phyloP scores from a whole-genome alignment of 2,797 vertebrate genomes.

The Alauda arvensis region DNA sequence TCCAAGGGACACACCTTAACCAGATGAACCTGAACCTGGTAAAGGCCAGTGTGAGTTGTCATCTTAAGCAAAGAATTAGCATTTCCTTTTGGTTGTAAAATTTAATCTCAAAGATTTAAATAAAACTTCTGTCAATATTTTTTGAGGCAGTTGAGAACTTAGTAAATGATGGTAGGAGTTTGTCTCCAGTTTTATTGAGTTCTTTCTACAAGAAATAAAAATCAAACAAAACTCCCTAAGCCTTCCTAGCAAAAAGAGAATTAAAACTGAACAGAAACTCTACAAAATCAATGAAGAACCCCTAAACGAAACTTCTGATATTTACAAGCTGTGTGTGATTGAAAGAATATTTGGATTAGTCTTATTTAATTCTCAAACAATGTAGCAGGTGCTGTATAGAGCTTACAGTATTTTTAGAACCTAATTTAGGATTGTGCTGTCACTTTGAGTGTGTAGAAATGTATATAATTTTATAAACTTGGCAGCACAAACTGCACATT shows the following conservation, averaged over 20 bases:
- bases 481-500: not conserved
- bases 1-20: accelerated
- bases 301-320: not conserved
- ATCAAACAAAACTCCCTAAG: not conserved
- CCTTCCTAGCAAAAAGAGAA: not conserved
- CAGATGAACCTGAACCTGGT: not conserved
- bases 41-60: not conserved
- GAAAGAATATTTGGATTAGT: not conserved
- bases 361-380: not conserved
- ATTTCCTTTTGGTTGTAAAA: not conserved
- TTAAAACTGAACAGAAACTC: not conserved
- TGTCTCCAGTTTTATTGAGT: not conserved
- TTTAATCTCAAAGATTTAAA: not conserved
- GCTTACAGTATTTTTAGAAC: not conserved
- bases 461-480: not conserved
- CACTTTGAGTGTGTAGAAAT: not conserved
- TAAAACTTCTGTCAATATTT: not conserved
- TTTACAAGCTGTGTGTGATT: not conserved
- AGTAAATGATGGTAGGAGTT: not conserved
- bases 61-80: not conserved
- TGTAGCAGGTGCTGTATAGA: not conserved
- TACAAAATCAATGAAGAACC: not conserved
- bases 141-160: not conserved
- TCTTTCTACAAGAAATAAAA: not conserved
- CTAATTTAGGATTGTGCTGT: constrained; percentile 19